A percentile compares a stretch with the other conserved stretches of the same genome.
phyloP scores from a whole-genome alignment of 2,797 vertebrate genomes.

The Pseudotriccus pelzelni region DNA sequence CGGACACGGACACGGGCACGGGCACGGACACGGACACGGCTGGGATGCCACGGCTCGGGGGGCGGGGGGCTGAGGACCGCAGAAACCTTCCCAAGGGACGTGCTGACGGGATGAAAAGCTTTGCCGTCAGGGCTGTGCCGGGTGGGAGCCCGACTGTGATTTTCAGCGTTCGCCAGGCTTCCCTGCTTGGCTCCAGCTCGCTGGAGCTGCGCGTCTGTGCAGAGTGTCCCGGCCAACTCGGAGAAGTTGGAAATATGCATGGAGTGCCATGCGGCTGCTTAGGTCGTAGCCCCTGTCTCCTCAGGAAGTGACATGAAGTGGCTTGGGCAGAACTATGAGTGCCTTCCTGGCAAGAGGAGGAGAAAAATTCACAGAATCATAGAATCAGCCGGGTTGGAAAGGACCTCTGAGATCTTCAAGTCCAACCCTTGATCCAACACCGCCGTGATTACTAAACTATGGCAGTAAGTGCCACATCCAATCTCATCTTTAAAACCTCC shows the following conservation, averaged over 20 bases:
- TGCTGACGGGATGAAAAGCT: not conserved
- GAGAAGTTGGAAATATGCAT: rapidly evolving
- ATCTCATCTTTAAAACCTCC: too few relatives aligned
- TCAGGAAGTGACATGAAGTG: not conserved
- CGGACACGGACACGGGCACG: too few relatives aligned
- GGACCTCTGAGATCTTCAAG: too few relatives aligned
- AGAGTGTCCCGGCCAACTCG: rapidly evolving
- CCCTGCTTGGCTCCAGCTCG: not conserved
- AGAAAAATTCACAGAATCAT: not conserved
- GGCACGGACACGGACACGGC: too few relatives aligned
- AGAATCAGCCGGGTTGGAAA: too few relatives aligned
- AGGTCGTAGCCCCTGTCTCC: not conserved
- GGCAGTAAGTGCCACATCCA: too few relatives aligned
- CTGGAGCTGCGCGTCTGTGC: not conserved
- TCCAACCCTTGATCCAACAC: too few relatives aligned
- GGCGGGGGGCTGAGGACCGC: rapidly evolving
- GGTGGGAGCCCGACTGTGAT: too few relatives aligned
- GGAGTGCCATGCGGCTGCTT: not conserved
- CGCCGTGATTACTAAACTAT: too few relatives aligned
- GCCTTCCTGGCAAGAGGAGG: not conserved
- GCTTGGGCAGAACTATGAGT: not conserved
- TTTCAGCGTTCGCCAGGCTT: too few relatives aligned
- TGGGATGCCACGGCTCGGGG: rapidly evolving
- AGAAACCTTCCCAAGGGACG: rapidly evolving
- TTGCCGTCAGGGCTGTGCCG: not conserved